Base-by-base conservation (phyloP, 1,140 invertebrate genomes). In the Muscidifurax raptorellus region DNA sequence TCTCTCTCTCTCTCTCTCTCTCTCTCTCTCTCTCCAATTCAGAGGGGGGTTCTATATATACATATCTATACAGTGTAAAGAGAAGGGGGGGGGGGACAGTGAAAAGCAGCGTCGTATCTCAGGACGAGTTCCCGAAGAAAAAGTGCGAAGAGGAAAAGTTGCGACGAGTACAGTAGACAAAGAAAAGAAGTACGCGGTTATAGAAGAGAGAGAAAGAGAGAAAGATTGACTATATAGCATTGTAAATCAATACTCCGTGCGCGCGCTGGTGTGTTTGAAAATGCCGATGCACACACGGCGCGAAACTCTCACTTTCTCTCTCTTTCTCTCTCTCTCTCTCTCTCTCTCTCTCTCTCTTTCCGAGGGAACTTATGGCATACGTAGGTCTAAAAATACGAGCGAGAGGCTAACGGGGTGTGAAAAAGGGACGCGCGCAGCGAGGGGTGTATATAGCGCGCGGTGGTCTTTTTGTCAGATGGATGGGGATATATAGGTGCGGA, bases 211-310 rank as follows among this genome's bases (percentile, higher is more conserved):
- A n/a, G n/a, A n/a, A n/a, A n/a, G n/a, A n/a, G n/a, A n/a, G n/a
- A n/a, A n/a, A n/a, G n/a, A n/a, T n/a, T 13, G 44, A 47, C 44
- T 47, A 47, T 44, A 44, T 47, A 47, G 89, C 90, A 91, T 91
- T 91, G 89, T 91, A 91, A 91, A 91, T 91, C 91, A 91, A 91
- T 91, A 91, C 88, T 90, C 87, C 85, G 88, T 87, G 90, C 40
- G 5, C 52, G 30, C 30, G 74, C 59, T 75, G 30, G 32, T 22
- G 22, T 32, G 67, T 64, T 80, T 59, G 4, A 69, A 84, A 76
- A 83, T 83, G 59, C 74, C 82, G 64, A 83, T 83, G 77, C 82
- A 76, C 52, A 28, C 32, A 75, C 10, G 36, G 40, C 27, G 72
- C 27, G 72, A 30, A 75, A 36, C 15, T 30, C 64, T 47, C 7